phyloP scores from a whole-genome alignment of 2,797 vertebrate species.

The Acanthiza pusilla region DNA sequence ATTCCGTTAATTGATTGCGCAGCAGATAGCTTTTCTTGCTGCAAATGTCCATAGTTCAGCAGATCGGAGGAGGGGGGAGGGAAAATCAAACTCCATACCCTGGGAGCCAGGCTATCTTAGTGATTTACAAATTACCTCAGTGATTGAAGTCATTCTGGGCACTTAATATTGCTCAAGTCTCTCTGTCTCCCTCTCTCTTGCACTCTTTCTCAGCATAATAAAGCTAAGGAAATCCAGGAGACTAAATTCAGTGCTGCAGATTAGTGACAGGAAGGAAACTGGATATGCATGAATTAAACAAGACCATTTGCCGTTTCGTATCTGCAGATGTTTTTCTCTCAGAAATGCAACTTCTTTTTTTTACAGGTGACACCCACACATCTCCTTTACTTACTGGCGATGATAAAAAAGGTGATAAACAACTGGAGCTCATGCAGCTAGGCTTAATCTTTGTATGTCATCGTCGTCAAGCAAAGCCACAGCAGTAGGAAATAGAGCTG shows the following conservation, averaged over 20 bases:
- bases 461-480: constrained; percentile 71
- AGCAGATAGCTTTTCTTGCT: neutral
- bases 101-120: neutral
- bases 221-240: constrained; percentile 15
- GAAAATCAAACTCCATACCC: constrained; percentile 1
- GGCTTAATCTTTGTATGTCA: constrained; percentile 74
- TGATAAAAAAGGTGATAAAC: constrained; percentile 71
- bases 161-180: neutral
- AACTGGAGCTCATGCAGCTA: constrained; percentile 68
- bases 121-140: neutral
- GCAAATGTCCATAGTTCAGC: neutral
- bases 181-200: neutral
- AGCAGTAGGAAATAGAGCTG: constrained; percentile 73
- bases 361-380: constrained; percentile 75
- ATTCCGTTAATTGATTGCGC: neutral
- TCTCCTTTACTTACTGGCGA: constrained; percentile 66
- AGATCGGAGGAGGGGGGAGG: neutral
- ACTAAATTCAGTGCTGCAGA: constrained; percentile 39
- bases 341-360: constrained; percentile 43
- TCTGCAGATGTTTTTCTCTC: constrained; percentile 62
- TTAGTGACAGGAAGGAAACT: constrained; percentile 49
- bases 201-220: neutral
- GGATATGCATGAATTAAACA: constrained; percentile 59
- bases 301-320: constrained; percentile 46
- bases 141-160: neutral